Evolutionary conservation across 1,140 invertebrate species (phyloP).

Genomic region (Cydia strobilella): DNA sequence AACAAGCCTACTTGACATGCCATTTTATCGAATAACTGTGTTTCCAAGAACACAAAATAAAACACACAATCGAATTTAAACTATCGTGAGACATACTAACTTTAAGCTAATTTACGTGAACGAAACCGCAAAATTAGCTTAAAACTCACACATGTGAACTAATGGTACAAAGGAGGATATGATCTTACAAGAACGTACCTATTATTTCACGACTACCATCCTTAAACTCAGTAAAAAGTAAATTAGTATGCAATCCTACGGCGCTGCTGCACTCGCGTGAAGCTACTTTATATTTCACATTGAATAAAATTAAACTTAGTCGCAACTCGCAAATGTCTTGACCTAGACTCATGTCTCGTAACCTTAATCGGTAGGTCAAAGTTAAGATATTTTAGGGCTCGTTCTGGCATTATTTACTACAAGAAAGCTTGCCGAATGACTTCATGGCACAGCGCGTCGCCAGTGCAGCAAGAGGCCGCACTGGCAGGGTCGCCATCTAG

Average conservation of each 20-base stretch:
- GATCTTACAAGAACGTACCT: background rate
- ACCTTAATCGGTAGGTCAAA: constrained; percentile 8
- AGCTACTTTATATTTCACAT: background rate
- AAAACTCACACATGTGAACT: background rate
- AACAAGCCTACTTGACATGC: too few relatives aligned
- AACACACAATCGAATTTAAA: too few relatives aligned
- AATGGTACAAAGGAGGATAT: background rate
- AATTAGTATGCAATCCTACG: constrained; percentile 15
- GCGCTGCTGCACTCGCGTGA: background rate
- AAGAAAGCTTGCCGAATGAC: background rate
- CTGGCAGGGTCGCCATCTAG: too few relatives aligned
- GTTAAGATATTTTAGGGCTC: background rate
- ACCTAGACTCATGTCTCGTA: constrained; percentile 5
- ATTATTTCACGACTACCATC: background rate
- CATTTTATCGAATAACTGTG: too few relatives aligned
- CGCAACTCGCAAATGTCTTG: constrained; percentile 1
- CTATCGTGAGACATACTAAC: too few relatives aligned
- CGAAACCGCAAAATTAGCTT: too few relatives aligned
- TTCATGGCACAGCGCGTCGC: background rate
- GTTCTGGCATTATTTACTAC: background rate
- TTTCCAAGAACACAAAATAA: background rate
- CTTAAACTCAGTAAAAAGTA: background rate
- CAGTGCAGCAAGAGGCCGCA: too few relatives aligned
- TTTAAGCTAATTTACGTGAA: too few relatives aligned
- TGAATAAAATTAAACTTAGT: constrained; percentile 9